A percentile compares a stretch with the other conserved stretches of the same genome.
phyloP scores from a whole-genome alignment of 2,113 vertebrate species.

The Meriones unguiculatus region DNA sequence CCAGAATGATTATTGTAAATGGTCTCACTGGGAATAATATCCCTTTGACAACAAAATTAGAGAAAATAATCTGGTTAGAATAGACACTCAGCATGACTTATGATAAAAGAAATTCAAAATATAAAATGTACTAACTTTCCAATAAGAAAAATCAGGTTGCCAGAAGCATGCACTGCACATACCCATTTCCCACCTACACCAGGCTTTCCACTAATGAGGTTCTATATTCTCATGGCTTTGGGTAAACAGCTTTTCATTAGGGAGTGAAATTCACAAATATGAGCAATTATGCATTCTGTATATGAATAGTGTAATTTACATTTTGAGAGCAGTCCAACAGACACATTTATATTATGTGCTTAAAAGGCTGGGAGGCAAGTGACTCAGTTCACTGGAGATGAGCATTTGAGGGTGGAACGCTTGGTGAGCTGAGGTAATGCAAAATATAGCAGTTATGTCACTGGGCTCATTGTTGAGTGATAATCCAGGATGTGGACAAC shows the following conservation, averaged over 20 bases:
- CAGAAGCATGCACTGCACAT: not conserved
- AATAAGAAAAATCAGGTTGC: not conserved
- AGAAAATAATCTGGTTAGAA: conserved; percentile 26
- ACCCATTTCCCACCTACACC: not conserved
- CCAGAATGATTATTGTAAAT: not conserved
- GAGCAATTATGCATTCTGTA: not conserved
- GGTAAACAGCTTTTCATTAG: conserved; percentile 32
- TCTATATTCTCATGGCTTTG: conserved; percentile 1
- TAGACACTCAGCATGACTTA: not conserved
- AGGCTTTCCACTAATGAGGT: conserved; percentile 13
- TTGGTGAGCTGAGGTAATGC: not conserved
- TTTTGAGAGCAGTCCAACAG: not conserved
- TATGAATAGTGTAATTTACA: not conserved
- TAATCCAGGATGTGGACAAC: not conserved
- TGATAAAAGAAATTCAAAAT: conserved; percentile 4
- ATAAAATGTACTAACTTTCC: conserved; percentile 30
- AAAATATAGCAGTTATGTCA: not conserved
- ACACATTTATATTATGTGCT: not conserved
- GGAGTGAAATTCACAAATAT: not conserved
- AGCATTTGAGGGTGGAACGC: not conserved
- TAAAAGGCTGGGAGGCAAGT: not conserved
- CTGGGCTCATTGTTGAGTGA: not conserved
- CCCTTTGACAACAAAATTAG: not conserved
- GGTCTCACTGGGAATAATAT: conserved; percentile 4
- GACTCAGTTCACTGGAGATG: not conserved